A percentile compares a stretch with the other conserved stretches of the same genome.
These are phyloP conservation scores for Trichonephila clavata DNA, from an alignment of 1,140 invertebrate species.

Conservation along the genomic window DNA sequence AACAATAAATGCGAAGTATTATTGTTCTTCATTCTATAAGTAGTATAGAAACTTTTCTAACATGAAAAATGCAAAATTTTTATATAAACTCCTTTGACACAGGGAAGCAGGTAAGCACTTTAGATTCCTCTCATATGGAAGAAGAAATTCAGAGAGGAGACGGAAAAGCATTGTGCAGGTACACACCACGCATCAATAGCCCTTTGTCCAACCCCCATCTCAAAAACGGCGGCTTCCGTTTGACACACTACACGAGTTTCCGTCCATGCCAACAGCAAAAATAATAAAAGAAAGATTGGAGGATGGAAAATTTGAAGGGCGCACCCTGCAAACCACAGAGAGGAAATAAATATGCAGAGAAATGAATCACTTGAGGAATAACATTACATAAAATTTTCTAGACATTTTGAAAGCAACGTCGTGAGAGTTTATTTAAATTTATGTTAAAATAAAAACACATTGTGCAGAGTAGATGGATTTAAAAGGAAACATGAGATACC, in stretches of 20 bases:
- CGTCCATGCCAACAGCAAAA: slow-evolving; percentile 8
- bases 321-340: background rate
- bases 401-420: too few species aligned
- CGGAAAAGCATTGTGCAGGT: slow-evolving; percentile 67
- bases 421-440: too few species aligned
- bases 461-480: too few species aligned
- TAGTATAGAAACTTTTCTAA: too few species aligned
- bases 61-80: too few species aligned
- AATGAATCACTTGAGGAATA: background rate
- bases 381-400: too few species aligned
- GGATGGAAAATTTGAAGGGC: slow-evolving; percentile 13
- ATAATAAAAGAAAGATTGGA: background rate
- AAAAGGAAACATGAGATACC: too few species aligned
- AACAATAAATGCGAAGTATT: too few species aligned
- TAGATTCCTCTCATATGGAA: background rate
- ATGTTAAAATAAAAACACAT: too few species aligned
- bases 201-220: slow-evolving; percentile 59
- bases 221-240: slow-evolving; percentile 58
- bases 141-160: background rate
- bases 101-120: background rate
- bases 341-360: background rate
- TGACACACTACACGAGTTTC: background rate
- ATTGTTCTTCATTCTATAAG: too few species aligned
- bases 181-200: slow-evolving; percentile 47
- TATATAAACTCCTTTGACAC: too few species aligned